Conservation (phyloP, 2,888 invertebrate species). For the Caenorhabditis panamensis region DNA sequence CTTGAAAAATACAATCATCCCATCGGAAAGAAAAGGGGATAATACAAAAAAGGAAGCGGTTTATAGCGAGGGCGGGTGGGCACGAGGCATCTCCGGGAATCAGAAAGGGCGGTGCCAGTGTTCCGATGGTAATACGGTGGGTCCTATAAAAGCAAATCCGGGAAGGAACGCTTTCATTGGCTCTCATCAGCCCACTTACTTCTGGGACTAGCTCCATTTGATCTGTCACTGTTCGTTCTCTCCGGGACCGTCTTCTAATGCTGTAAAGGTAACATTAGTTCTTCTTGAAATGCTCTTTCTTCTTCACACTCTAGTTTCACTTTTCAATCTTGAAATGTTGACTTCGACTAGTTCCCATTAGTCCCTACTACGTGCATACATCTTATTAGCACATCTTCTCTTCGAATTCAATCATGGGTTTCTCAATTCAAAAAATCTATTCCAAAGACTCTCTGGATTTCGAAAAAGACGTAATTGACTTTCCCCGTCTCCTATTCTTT, state of each 20-base stretch:
- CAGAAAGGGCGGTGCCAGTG: constrained; percentile 18
- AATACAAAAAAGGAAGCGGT: constrained; percentile 12
- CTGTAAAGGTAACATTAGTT: too few species aligned
- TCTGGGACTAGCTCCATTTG: too few species aligned
- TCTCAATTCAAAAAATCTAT: background rate
- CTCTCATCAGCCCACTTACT: too few species aligned
- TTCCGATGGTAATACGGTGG: background rate
- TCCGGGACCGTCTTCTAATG: too few species aligned
- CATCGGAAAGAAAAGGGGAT: background rate
- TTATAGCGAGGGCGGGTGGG: constrained; percentile 27
- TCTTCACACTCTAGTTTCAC: too few species aligned
- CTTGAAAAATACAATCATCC: constrained; percentile 24
- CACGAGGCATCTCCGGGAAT: constrained; percentile 14
- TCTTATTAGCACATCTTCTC: too few species aligned
- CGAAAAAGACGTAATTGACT: constrained; percentile 36
- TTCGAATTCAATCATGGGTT: too few species aligned
- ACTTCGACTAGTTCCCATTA: too few species aligned
- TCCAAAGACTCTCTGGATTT: background rate
- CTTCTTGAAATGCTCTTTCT: too few species aligned
- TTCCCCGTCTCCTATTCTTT: constrained; percentile 4
- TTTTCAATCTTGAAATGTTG: too few species aligned
- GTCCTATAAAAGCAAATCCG: constrained; percentile 13
- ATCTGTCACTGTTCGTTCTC: too few species aligned
- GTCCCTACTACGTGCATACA: too few species aligned
- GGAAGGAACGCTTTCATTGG: background rate